Evolutionary conservation across 1,140 invertebrate species (phyloP).

Genomic region (Mizuhopecten yessoensis): DNA sequence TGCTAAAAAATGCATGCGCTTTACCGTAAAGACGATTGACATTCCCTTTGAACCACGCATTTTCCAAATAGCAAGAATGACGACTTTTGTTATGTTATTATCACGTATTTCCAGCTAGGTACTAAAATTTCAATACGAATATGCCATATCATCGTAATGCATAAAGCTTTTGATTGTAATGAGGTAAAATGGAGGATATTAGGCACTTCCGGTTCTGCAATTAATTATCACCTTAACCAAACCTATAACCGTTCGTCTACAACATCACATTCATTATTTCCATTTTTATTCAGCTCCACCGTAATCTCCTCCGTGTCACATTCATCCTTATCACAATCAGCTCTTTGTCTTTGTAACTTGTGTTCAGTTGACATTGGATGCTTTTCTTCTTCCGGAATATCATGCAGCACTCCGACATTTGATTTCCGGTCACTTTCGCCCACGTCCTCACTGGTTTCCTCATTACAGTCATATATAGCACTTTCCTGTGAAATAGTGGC

Average conservation of each 20-base stretch:
- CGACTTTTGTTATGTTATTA: too few relatives aligned
- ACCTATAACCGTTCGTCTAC: neutral
- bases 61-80: too few relatives aligned
- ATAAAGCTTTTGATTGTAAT: neutral
- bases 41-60: too few relatives aligned
- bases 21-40: too few relatives aligned
- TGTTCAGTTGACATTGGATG: neutral
- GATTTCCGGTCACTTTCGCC: conserved; percentile 12
- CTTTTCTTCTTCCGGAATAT: conserved; percentile 64
- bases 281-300: neutral
- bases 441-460: neutral
- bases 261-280: neutral
- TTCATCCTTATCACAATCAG: neutral
- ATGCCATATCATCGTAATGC: neutral
- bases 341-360: conserved; percentile 46
- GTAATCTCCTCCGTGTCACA: neutral
- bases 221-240: neutral
- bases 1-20: too few relatives aligned
- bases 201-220: conserved; percentile 1
- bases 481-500: neutral
- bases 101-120: neutral
- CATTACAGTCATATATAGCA: conserved; percentile 44
- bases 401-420: conserved; percentile 39
- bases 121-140: neutral
- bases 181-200: conserved; percentile 14